A percentile compares a stretch with the other conserved stretches of the same genome.
phyloP scores from a whole-genome alignment of 2,888 invertebrate species.

The Polydrusus pterygomalis region DNA sequence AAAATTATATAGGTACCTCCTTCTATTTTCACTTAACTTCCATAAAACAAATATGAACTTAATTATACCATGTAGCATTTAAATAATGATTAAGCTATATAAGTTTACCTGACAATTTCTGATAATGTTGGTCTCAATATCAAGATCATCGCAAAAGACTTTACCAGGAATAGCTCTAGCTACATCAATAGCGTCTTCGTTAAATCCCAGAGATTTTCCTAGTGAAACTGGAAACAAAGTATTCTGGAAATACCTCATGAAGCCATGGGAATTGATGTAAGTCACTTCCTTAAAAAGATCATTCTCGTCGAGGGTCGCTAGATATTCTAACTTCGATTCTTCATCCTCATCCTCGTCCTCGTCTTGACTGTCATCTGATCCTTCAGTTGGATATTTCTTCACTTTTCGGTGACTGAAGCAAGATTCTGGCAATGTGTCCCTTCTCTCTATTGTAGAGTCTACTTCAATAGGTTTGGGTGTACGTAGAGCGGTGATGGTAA shows the following conservation, averaged over 20 bases:
- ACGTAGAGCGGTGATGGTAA: constrained; percentile 57
- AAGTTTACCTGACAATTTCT: constrained; percentile 81
- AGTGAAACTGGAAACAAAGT: constrained; percentile 78
- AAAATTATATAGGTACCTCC: too few relatives aligned
- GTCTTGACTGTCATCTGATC: constrained; percentile 45
- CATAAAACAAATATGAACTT: too few relatives aligned
- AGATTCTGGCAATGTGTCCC: constrained; percentile 74
- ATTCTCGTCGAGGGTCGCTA: constrained; percentile 55
- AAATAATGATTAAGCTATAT: neutral
- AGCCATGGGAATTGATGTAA: constrained; percentile 80
- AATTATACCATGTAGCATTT: too few relatives aligned
- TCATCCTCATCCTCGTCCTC: constrained; percentile 38
- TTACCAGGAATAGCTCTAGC: constrained; percentile 80
- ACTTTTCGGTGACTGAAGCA: constrained; percentile 69
- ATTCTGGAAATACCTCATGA: constrained; percentile 81
- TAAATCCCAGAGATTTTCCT: constrained; percentile 77
- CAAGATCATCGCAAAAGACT: constrained; percentile 75
- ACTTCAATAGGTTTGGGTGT: constrained; percentile 60
- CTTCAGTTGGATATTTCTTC: constrained; percentile 48
- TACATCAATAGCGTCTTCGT: constrained; percentile 73
- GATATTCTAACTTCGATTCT: constrained; percentile 12
- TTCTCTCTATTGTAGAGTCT: constrained; percentile 58
- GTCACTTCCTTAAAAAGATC: constrained; percentile 65
- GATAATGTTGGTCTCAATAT: constrained; percentile 75
- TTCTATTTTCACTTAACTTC: too few relatives aligned